Base-by-base conservation (phyloP, 2,797 vertebrate species). In the Sarcoramphus papa region DNA sequence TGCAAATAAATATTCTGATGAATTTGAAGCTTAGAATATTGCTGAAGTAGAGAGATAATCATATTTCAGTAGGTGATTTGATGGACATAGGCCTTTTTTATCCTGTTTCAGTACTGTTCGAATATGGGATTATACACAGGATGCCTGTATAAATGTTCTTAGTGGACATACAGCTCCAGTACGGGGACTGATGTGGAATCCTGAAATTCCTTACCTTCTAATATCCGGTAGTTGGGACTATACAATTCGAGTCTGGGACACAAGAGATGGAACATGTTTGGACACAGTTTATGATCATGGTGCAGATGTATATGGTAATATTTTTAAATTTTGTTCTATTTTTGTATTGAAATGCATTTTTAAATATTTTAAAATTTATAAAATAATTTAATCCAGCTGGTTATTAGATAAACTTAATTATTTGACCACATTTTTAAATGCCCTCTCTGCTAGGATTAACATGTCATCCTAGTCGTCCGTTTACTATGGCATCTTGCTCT, bases 71-170 rank as follows among this genome's bases (percentile, higher is more conserved):
- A 24, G 18, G 30, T 50, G 47, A 65, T 53, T 75, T 92, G 40
- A 74, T 68, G 14, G 17, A 84, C 67, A 17, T 23, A 30, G 7
- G 22, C 80, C 8, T 72, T 31, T 81, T 84, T 85, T 85, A 48
- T 95, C 50, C 77, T 97, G 24, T 97, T 96, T 97, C 97, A 99
- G 99, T 47, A 99, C 99, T 48, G 99, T 99, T 76, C 98, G 99
- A 69, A 99, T 99, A 94, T 99, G 99, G 99, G 99, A 99, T 97
- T 99, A 99, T 92, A 99, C 99, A 51, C 98, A 99, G 94, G 99
- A 99, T 50, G 98, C 99, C 14, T 99, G 99, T 79, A 99, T 99
- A 97, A 99, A 98, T 80, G 98, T 99, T 76, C 98, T 99, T 73
- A 99, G 98, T 69, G 99, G 99, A 48, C 99, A 99, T 85, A 98